Percentiles rank a stretch among this genome's conserved stretches.
Evolutionary conservation across 2,888 invertebrate species (phyloP).

Genomic region (Calameuta pallipes): DNA sequence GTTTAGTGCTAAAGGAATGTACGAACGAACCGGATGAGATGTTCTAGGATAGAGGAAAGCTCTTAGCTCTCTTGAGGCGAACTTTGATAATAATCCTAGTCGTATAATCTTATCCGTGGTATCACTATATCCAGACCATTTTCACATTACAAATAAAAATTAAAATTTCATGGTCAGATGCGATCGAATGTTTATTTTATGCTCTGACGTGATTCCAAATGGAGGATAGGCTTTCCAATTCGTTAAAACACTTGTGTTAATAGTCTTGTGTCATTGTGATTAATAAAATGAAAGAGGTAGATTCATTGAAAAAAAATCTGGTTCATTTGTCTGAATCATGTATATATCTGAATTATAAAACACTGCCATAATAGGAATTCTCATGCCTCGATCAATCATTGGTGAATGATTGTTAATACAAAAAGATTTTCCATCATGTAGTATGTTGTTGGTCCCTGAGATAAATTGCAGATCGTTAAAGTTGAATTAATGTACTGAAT

Average conservation of each 20-base stretch:
- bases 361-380: not conserved
- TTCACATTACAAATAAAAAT: not conserved
- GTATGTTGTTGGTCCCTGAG: no score
- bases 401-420: not conserved
- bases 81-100: not conserved
- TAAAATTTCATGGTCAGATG: not conserved
- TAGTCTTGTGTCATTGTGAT: not conserved
- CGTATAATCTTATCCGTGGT: not conserved
- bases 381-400: not conserved
- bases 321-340: not conserved
- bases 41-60: not conserved
- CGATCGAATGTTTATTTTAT: not conserved
- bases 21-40: not conserved
- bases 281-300: not conserved
- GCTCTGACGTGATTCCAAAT: not conserved
- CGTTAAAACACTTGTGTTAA: not conserved
- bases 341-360: not conserved
- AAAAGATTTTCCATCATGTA: not conserved
- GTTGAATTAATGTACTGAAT: no score
- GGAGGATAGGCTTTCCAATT: not conserved
- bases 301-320: not conserved
- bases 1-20: not conserved
- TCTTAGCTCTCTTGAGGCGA: not conserved
- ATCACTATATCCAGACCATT: not conserved
- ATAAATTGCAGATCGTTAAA: no score